Evolutionary conservation across 2,797 vertebrate species (phyloP).

Genomic region (Tolypeutes matacus): DNA sequence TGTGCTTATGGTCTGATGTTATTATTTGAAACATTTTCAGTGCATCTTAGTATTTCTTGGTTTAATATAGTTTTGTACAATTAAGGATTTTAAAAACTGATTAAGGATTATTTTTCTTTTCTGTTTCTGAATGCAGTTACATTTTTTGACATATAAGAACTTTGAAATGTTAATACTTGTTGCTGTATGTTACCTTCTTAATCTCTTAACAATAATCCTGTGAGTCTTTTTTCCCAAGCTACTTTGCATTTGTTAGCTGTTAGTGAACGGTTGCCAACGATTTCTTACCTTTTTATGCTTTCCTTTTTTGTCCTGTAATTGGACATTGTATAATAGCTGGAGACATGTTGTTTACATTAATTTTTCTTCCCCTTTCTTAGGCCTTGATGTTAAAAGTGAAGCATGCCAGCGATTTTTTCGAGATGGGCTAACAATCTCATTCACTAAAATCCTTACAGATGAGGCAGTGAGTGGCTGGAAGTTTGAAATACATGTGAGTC

Average conservation of each 20-base stretch:
- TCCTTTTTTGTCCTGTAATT: slow-evolving; percentile 19
- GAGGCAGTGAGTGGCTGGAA: slow-evolving; percentile 99
- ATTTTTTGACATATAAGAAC: background rate
- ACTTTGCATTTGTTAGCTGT: slow-evolving; percentile 4
- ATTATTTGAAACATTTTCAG: slow-evolving; percentile 36
- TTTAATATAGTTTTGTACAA: slow-evolving; percentile 19
- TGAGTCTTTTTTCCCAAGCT: background rate
- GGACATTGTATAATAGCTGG: background rate
- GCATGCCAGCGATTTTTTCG: slow-evolving; percentile 99
- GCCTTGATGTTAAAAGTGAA: slow-evolving; percentile 99
- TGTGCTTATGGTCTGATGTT: background rate
- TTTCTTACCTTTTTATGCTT: background rate
- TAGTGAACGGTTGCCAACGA: slow-evolving; percentile 12
- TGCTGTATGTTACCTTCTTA: slow-evolving; percentile 18
- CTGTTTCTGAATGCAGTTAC: slow-evolving; percentile 33
- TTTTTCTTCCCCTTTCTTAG: slow-evolving; percentile 85
- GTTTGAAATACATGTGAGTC: slow-evolving; percentile 99
- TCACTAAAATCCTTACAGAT: slow-evolving; percentile 99
- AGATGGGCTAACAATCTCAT: slow-evolving; percentile 99
- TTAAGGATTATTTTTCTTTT: slow-evolving; percentile 26
- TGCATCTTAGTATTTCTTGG: background rate
- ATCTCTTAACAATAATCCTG: background rate
- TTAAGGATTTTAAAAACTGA: background rate
- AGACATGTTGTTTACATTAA: slow-evolving; percentile 34
- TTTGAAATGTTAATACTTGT: background rate